These are phyloP conservation scores for Watsonalla binaria DNA, from an alignment of 2,888 invertebrate genomes.

Conservation along the genomic window DNA sequence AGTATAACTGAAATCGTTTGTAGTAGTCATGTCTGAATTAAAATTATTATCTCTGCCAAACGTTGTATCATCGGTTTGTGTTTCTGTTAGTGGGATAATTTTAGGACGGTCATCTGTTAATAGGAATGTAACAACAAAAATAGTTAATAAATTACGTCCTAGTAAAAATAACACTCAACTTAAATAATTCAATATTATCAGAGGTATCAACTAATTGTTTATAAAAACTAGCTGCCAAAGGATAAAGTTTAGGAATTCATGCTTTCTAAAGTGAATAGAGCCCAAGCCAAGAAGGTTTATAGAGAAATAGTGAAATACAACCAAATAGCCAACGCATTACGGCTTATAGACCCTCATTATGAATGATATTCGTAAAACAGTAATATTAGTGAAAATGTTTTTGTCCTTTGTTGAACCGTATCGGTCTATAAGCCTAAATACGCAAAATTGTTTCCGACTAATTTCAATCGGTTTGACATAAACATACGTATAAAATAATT, in stretches of 20 bases:
- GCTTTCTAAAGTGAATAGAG: constrained; percentile 1
- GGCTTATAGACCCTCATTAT: constrained; percentile 25
- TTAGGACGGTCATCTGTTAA: constrained; percentile 75
- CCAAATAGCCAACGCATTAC: constrained; percentile 15
- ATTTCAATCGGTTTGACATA: constrained; percentile 1
- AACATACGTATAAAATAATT: neutral
- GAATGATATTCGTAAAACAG: neutral
- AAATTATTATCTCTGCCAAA: constrained; percentile 39
- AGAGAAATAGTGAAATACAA: constrained; percentile 8
- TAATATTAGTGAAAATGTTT: neutral
- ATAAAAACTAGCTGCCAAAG: neutral
- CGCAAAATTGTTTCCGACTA: constrained; percentile 4
- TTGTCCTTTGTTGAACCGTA: neutral
- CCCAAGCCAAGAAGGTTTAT: constrained; percentile 12
- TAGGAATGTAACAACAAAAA: constrained; percentile 62
- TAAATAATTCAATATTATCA: neutral
- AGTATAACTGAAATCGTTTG: constrained; percentile 20
- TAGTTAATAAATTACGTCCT: constrained; percentile 32
- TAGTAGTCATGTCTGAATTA: constrained; percentile 30
- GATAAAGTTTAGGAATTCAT: neutral
- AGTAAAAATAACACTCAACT: neutral
- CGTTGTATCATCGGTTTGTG: constrained; percentile 48
- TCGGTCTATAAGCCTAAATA: constrained; percentile 33
- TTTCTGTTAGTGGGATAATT: constrained; percentile 72
- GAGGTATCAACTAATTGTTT: neutral